Evolutionary conservation across 1,140 invertebrate genomes (phyloP).

Genomic region (Lethrus apterus): DNA sequence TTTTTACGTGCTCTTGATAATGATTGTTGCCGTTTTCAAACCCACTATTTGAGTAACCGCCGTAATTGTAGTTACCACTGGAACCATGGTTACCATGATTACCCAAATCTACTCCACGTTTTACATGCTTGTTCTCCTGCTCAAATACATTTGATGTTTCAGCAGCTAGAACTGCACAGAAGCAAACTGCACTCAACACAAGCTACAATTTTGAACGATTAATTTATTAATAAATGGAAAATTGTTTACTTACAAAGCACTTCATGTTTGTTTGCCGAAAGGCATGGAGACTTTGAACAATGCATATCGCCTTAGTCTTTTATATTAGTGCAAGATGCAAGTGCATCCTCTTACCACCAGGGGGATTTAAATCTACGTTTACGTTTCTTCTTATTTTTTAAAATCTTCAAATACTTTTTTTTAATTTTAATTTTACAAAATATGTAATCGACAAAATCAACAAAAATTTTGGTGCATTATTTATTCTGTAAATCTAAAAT

Average conservation of each 20-base stretch:
- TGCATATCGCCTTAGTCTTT: no score
- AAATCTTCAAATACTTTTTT: no score
- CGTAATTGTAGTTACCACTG: conserved; percentile 31
- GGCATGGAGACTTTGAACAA: no score
- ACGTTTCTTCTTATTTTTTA: no score
- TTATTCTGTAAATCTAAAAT: no score
- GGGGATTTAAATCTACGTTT: no score
- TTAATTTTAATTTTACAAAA: no score
- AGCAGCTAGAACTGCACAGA: conserved; percentile 37
- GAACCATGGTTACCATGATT: conserved; percentile 26
- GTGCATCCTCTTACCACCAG: no score
- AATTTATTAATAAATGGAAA: neutral
- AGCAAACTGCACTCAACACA: conserved; percentile 34
- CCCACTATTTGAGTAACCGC: conserved; percentile 31
- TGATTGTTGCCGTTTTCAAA: conserved; percentile 35
- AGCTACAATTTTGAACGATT: conserved; percentile 33
- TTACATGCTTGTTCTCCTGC: conserved; percentile 41
- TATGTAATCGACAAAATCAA: no score
- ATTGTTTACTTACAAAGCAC: conserved; percentile 40
- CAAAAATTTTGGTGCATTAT: no score
- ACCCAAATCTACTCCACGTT: conserved; percentile 35
- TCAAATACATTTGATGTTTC: conserved; percentile 29
- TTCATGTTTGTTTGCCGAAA: conserved; percentile 37
- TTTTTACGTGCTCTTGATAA: conserved; percentile 67
- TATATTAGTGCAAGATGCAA: no score